Base-by-base conservation (phyloP, 2,888 invertebrate species). In the Calameuta pallipes region DNA sequence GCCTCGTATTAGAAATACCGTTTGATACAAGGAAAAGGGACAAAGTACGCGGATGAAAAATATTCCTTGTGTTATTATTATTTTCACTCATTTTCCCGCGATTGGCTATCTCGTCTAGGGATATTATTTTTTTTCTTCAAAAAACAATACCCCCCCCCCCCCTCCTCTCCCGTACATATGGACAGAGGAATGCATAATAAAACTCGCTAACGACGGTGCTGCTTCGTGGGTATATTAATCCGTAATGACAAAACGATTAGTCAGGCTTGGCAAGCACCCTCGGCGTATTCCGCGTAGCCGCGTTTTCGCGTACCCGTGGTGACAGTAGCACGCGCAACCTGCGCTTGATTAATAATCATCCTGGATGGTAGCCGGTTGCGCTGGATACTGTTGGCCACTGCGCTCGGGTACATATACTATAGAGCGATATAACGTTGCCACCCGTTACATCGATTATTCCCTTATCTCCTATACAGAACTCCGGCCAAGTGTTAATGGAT, bases 281-380 rank as follows among this genome's bases (percentile, higher is more conserved):
- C 71, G 41, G 73, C 76, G 35, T 73, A 41, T 69, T 79, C 78
- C 75, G 74, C 80, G 73, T 75, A 56, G 11, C 70, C 78, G 30
- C 78, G 74, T 33, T 73, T 74, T 74, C 77, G 75, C 75, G 71
- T 76, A 79, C 78, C 80, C 78, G 81, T 80, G 84, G 90, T 91
- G 91, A 90, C 91, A 91, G 84, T 90, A 81, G 90, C 91, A 91
- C 91, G 90, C 90, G 89, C 85, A 88, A 87, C 87, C 89, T 90
- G 90, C 87, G 84, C 86, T 84, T 91, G 91, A 91, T 91, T 91
- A 91, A 91, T 91, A 90, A 90, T 88, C 86, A 87, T 86, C 82
- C 56, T 56, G 56, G 56, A 56, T 56, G 56, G 56, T 56, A 56
- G 56, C 56, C 23, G 56, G 23, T 23, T 56, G 23, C 56, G 23